Base-by-base conservation (phyloP, 2,888 invertebrate genomes). In the Pseudanteris insignis region DNA sequence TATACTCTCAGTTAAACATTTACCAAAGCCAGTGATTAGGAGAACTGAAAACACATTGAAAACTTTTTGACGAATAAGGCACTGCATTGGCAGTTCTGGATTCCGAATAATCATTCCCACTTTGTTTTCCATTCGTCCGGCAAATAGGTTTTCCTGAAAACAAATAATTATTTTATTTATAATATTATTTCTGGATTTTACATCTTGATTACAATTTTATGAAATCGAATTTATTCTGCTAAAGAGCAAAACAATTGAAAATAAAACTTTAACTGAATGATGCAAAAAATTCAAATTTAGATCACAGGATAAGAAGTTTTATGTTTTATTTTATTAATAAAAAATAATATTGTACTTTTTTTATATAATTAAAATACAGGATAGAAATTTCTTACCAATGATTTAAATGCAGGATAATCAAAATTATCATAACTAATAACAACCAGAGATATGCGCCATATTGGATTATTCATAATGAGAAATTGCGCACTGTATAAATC, bases 391-490 rank as follows among this genome's bases (percentile, higher is more conserved):
- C 74, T 76, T 72, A 83, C 83, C 81, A 83, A 80, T 64, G 78
- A 75, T 65, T 76, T 77, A 34, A 72, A 65, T 43, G 73, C 70
- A 38, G 70, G 58, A 9, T 77, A 71, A 5, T 68, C 69, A 12
- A 66, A 70, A 34, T 77, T 69, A 30, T 74, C 75, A 33, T 78
- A 76, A 5, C 75, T 78, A 11, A 80, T 73, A 63, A 81, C 81
- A 4, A 87, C 83, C 8, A 89, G 83, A 64, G 83, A 84, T 8
- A 91, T 83, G 6, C 88, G 88, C 91, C 90, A 90, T 38, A 87
- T 84, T 0, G 89, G 88, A 77, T 91, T 92, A 57, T 84, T 83
- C 26, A 87, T 83, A 8, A 88, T 83, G 34, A 91, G 80, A 34
- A 91, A 85, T 72, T 90, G 85, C 38, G 89, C 83, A 71, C 88